phyloP scores from a whole-genome alignment of 2,113 vertebrate species.

The Leptobrachium ailaonicum region DNA sequence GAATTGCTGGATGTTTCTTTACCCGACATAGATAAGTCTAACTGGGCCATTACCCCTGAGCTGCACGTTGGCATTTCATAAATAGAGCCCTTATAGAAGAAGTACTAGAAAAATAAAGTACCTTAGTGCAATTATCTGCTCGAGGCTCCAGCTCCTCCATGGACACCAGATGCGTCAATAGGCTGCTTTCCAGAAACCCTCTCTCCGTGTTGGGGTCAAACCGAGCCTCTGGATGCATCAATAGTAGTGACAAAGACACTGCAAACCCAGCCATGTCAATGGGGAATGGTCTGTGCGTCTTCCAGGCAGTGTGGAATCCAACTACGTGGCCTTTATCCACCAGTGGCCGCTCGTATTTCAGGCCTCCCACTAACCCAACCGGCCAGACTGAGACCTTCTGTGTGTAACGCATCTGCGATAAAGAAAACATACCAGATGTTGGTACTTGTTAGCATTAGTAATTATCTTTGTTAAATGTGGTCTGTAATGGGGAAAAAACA shows the following conservation, averaged over 20 bases:
- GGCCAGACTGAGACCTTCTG: conserved; percentile 86
- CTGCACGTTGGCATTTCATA: too few relatives aligned
- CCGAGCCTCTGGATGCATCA: conserved; percentile 73
- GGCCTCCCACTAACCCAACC: conserved; percentile 85
- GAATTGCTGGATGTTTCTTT: too few relatives aligned
- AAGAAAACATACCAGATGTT: conserved; percentile 3
- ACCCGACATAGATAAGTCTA: too few relatives aligned
- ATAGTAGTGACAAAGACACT: conserved; percentile 74
- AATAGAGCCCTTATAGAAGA: too few relatives aligned
- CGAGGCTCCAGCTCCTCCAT: conserved; percentile 85
- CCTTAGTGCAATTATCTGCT: conserved; percentile 84
- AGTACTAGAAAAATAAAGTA: conserved; percentile 45
- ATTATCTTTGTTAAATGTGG: too few relatives aligned
- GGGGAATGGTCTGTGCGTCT: conserved; percentile 83
- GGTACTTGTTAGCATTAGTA: too few relatives aligned
- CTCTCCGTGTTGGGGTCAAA: conserved; percentile 82
- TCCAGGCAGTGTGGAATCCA: conserved; percentile 89
- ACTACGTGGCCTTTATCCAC: conserved; percentile 81
- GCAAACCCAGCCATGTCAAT: conserved; percentile 91
- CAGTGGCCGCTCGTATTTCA: conserved; percentile 83
- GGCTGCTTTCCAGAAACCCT: conserved; percentile 87
- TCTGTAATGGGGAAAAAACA: too few relatives aligned
- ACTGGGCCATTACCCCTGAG: too few relatives aligned
- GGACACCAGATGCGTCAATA: conserved; percentile 79
- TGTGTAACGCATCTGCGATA: conserved; percentile 82